Base-by-base conservation (phyloP, 2,888 invertebrate genomes). In the Allolobophora icterica region DNA sequence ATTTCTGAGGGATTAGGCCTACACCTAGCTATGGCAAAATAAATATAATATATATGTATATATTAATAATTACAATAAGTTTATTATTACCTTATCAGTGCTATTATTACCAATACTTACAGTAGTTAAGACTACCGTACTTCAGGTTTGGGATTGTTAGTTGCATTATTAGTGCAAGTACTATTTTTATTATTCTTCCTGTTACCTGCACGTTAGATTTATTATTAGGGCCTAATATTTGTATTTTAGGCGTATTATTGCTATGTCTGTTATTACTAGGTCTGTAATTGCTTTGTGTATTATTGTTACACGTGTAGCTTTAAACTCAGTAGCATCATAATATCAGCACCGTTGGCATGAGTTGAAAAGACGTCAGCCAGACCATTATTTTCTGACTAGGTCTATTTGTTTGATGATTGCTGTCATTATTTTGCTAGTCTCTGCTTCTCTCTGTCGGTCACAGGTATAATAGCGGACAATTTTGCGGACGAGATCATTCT, bases 381-480 rank as follows among this genome's bases (percentile, higher is more conserved):
- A 71, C 71, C 0, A 71, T 71, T 71, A 71, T n/a, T 71, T 71
- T 71, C n/a, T 2, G 71, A 71, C 87, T 4, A 19, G 19, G 24
- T 21, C 52, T 13, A 35, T 87, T 87, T 35, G 38, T 6, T 33
- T 30, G 4, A 19, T 35, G 87, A 87, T 87, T 87, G 33, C 87
- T 87, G 17, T 87, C 87, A 87, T 87, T 87, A 21, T 33, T 17
- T 87, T 87, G 35, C 24, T 87, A 21, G 17, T 34, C 21, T 87
- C 35, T 87, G 35, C 24, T 87, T 6, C 35, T 34, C 21, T 87
- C 35, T 87, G 87, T 87, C 19, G 87, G 34, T 34, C 83, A 11
- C 96, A 99, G 99, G 99, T 96, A 98, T 99, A 96, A 99, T 99
- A 98, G 98, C 99, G 96, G 98, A 99, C 97, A 99, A 99, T 92